Base-by-base conservation (phyloP, 2,888 invertebrate species). In the Acleris emargana region DNA sequence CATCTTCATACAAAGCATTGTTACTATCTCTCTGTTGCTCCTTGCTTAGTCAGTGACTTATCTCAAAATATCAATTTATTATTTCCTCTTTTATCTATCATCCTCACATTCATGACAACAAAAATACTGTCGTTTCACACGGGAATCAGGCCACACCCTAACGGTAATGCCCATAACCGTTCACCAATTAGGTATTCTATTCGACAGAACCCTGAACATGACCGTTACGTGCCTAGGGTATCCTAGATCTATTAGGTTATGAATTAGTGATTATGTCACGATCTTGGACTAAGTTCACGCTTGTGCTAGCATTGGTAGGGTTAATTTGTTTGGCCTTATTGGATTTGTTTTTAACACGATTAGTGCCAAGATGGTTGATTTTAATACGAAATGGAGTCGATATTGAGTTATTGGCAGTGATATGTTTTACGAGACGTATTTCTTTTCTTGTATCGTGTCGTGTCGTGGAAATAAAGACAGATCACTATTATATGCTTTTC, bases 121-220 rank as follows among this genome's bases (percentile, higher is more conserved):
- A 49, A 49, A 49, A 49, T 17, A 17, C 9, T 18, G 11, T 42
- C 25, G 1, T 47, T 50, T 50, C 59, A 43, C 54, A 60, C 52
- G 64, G 32, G 60, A 66, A 66, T 11, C 6, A 28, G 51, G 55
- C 7, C 64, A 17, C 70, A 72, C 73, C 68, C 71, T 67, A 62
- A 20, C 61, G 60, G 74, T 83, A 84, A 83, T 82, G 83, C 72
- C 49, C 4, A 67, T 84, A 84, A 83, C 84, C 81, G 84, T 79
- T 45, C 62, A 62, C 72, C 72, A 73, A 80, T 79, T 78, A 77
- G 72, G 72, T 72, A 68, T 75, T 70, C 68, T 69, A 72, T 60
- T 71, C 77, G 75, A 76, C 76, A 74, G 75, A 74, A 73, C 78
- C 76, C 73, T 67, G 63, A 72, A 81, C 81, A 81, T 73, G 76